A percentile compares a stretch with the other conserved stretches of the same genome.
These are phyloP conservation scores for Mesoclemmys tuberculata DNA, from an alignment of 2,113 vertebrate genomes.

Conservation along the genomic window DNA sequence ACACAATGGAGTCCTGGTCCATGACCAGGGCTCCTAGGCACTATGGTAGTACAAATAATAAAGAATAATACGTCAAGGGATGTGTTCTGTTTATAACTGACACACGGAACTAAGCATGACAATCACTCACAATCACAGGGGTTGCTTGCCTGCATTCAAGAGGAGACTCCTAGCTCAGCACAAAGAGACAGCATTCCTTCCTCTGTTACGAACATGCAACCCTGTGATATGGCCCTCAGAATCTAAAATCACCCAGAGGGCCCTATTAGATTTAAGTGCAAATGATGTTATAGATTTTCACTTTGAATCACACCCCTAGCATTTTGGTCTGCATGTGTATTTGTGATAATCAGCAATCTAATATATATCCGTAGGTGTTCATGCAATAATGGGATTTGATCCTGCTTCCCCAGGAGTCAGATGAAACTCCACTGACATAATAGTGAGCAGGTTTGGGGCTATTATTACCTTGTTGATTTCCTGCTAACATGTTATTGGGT, in stretches of 20 bases:
- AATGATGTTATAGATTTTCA: neutral
- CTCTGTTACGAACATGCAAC: neutral
- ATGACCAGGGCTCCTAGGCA: neutral
- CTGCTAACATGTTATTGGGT: slow-evolving; percentile 9
- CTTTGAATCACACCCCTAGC: neutral
- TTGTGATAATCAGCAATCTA: neutral
- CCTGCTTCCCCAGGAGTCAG: neutral
- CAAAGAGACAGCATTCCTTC: neutral
- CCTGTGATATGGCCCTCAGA: neutral
- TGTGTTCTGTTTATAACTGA: neutral
- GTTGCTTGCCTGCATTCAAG: neutral
- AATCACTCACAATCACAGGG: neutral
- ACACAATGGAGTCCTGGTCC: neutral
- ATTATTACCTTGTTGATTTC: neutral
- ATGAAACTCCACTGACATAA: neutral
- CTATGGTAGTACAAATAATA: neutral
- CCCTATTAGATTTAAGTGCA: neutral
- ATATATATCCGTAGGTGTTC: neutral
- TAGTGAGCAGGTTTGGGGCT: neutral
- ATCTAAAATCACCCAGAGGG: neutral
- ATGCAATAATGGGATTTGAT: slow-evolving; percentile 10
- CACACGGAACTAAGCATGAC: neutral
- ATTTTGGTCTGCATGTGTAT: neutral
- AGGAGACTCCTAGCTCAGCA: neutral
- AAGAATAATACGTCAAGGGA: neutral